Percentiles rank a stretch among this genome's conserved stretches.
phyloP scores from a whole-genome alignment of 2,797 vertebrate species.

The Sebastes hubbsi region DNA sequence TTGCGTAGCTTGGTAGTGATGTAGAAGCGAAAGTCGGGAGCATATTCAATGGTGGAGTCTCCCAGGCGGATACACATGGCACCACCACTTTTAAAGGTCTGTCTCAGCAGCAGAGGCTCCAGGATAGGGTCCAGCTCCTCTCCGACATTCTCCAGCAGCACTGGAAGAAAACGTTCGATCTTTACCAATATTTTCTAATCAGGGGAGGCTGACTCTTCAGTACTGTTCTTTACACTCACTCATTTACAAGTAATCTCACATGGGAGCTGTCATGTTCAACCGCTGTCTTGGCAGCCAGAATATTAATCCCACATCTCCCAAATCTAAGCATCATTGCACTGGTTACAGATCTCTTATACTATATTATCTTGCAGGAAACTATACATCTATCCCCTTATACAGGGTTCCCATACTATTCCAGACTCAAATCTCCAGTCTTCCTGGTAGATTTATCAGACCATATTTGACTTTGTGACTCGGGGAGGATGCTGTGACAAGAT shows the following conservation, averaged over 20 bases:
- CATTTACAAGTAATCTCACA: not conserved
- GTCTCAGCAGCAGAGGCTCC: slow-evolving; percentile 89
- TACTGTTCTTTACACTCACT: not conserved
- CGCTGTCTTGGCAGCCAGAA: not conserved
- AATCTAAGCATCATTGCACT: not conserved
- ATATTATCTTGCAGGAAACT: not conserved
- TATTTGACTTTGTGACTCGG: too few species aligned
- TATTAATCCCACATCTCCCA: not conserved
- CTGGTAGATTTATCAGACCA: not conserved
- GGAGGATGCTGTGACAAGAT: too few species aligned
- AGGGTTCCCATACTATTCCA: too few species aligned
- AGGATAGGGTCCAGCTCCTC: slow-evolving; percentile 92
- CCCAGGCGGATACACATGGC: slow-evolving; percentile 88
- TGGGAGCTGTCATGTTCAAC: not conserved
- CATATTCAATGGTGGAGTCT: slow-evolving; percentile 87
- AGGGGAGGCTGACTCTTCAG: not conserved
- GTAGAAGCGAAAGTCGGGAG: slow-evolving; percentile 90
- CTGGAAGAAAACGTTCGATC: slow-evolving; percentile 65
- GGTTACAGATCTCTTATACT: not conserved
- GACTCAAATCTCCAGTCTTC: too few species aligned
- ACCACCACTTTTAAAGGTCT: slow-evolving; percentile 91
- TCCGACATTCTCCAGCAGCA: slow-evolving; percentile 89
- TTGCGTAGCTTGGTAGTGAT: slow-evolving; percentile 93
- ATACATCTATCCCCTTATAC: too few species aligned
- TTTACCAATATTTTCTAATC: not conserved